phyloP scores from a whole-genome alignment of 2,797 vertebrate species.

The Esox masquinongy region DNA sequence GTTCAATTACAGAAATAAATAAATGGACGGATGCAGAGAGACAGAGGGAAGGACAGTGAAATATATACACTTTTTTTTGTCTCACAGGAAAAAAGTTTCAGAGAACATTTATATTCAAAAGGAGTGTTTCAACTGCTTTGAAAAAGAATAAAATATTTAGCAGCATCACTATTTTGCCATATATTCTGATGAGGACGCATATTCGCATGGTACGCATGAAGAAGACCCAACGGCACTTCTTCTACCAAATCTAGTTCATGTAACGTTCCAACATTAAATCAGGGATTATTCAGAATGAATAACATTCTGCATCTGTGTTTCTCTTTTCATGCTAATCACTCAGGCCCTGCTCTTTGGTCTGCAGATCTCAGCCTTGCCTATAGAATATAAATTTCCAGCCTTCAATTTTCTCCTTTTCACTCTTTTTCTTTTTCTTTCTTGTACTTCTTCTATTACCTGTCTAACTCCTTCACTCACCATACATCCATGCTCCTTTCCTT shows the following conservation, averaged over 20 bases:
- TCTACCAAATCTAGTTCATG: constrained; percentile 46
- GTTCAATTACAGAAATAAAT: constrained; percentile 19
- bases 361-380: background rate
- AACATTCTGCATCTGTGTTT: background rate
- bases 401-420: background rate
- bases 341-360: background rate
- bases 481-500: constrained; percentile 37
- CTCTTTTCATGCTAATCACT: constrained; percentile 23
- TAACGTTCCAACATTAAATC: constrained; percentile 31
- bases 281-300: constrained; percentile 44
- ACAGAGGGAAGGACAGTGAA: constrained; percentile 7
- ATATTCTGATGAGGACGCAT: constrained; percentile 32
- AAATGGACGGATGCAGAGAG: background rate
- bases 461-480: constrained; percentile 6
- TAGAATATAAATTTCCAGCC: background rate
- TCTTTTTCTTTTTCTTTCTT: background rate
- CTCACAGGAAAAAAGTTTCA: constrained; percentile 18
- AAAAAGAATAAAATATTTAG: constrained; percentile 54
- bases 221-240: constrained; percentile 38
- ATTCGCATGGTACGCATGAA: constrained; percentile 20
- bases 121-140: constrained; percentile 31
- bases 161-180: constrained; percentile 8
- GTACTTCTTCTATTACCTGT: background rate
- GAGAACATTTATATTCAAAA: constrained; percentile 38
- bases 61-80: constrained; percentile 28